phyloP scores from a whole-genome alignment of 2,113 vertebrate genomes.

The Crotalus horridus region DNA sequence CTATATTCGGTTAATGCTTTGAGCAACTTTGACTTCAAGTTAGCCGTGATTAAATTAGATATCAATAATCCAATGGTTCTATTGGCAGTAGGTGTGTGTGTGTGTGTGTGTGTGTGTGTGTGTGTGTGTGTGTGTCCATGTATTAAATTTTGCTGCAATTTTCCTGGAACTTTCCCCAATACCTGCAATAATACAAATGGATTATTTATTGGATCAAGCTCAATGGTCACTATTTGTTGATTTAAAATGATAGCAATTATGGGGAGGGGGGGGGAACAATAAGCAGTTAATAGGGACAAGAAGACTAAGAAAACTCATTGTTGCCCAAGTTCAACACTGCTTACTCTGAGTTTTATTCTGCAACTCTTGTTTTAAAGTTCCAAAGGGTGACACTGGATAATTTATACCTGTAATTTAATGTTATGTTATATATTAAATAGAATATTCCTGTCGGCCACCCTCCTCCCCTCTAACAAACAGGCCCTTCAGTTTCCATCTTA shows the following conservation, averaged over 20 bases:
- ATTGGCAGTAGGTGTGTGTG: neutral
- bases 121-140: neutral
- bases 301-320: conserved; percentile 54
- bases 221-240: conserved; percentile 69
- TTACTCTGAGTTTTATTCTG: conserved; percentile 38
- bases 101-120: neutral
- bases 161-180: neutral
- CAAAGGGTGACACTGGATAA: conserved; percentile 67
- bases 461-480: conserved; percentile 24
- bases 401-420: conserved; percentile 79
- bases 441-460: conserved; percentile 65
- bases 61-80: neutral
- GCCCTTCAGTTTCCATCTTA: conserved; percentile 67
- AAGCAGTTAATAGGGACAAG: conserved; percentile 72
- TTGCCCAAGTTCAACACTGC: conserved; percentile 68
- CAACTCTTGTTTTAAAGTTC: conserved; percentile 61
- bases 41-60: neutral
- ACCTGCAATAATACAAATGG: neutral
- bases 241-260: conserved; percentile 67
- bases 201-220: conserved; percentile 54
- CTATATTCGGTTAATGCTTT: neutral
- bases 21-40: neutral
- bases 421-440: conserved; percentile 76
- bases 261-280: conserved; percentile 69
- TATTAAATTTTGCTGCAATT: neutral